These are phyloP conservation scores for Corvus cornix DNA, from an alignment of 2,113 vertebrate species.

Conservation along the genomic window DNA sequence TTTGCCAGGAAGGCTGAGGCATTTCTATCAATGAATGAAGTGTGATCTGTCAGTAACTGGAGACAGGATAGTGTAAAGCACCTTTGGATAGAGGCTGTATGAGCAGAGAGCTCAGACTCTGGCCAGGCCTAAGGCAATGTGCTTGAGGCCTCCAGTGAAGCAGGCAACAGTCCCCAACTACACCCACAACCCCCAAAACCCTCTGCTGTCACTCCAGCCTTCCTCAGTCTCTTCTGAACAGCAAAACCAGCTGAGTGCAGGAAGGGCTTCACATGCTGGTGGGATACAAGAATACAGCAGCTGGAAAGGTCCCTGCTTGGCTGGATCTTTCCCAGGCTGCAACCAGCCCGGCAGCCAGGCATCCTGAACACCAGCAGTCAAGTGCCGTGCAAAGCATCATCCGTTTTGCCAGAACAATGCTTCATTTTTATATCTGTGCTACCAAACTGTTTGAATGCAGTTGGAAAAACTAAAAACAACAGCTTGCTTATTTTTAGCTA, in stretches of 20 bases:
- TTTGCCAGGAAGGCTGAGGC: not conserved
- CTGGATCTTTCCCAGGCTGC: not conserved
- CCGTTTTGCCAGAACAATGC: not conserved
- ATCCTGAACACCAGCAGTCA: not conserved
- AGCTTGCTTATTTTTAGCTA: not conserved
- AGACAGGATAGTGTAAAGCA: not conserved
- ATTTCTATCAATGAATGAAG: not conserved
- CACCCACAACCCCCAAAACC: not conserved
- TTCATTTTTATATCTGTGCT: not conserved
- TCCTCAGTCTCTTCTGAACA: not conserved
- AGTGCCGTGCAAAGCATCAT: not conserved
- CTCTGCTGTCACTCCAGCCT: not conserved
- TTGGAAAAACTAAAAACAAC: not conserved
- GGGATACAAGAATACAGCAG: not conserved
- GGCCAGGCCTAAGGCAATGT: not conserved
- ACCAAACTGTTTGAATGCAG: not conserved
- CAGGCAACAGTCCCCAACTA: not conserved
- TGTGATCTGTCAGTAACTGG: not conserved
- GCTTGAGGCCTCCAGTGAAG: not conserved
- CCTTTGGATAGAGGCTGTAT: not conserved
- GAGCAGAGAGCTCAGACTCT: not conserved
- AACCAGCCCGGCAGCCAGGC: not conserved
- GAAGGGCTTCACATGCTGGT: accelerated
- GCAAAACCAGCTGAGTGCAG: not conserved
- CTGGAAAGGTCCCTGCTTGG: not conserved